Base-by-base conservation (phyloP, 2,888 invertebrate genomes). In the Drosophila conformis region DNA sequence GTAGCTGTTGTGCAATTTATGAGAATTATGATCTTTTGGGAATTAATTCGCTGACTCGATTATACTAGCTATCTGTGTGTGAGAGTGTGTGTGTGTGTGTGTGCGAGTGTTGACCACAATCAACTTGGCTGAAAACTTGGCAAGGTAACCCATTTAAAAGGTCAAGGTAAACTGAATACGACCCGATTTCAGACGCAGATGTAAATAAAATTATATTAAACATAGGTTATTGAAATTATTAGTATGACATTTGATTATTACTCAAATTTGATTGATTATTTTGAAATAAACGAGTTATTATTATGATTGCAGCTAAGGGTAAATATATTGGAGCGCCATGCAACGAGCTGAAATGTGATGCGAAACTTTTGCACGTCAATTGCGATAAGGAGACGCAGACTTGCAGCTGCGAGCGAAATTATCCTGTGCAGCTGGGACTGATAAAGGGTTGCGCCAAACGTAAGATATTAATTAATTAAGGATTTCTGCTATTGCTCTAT, bases 391-490 rank as follows among this genome's bases (percentile, higher is more conserved):
- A 94, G 83, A 95, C 95, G 65, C 94, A 94, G 69, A 94, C 94
- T 77, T 97, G 97, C 94, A 96, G 96, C 92, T 97, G 97, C 93
- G 96, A 97, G 90, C 95, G 96, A 90, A 96, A 95, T 89, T 96
- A 96, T 93, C 96, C 97, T n/a, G 97, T 97, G 83, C 94, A 95
- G 89, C 95, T 97, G 81, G 96, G 96, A 72, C 94, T 95, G 82
- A 94, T 94, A 83, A 96, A 95, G 88, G 97, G 97, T 90, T 97
- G 97, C 93, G 96, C 96, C 91, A 97, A 97, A 95, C 96, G 97
- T 97, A 94, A 95, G 95, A n/a, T 94, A 69, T 27, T 35, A 25
- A 21, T 21, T 31, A 31, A 15, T 53, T 35, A 13, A 33, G 4
- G 0, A 36, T 38, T 27, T 51, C 10, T 13, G 4, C 7, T 7